Evolutionary conservation across 92 coral and sea anemone species (phyloP).

Genomic region (Epizoanthus rinbou): DNA sequence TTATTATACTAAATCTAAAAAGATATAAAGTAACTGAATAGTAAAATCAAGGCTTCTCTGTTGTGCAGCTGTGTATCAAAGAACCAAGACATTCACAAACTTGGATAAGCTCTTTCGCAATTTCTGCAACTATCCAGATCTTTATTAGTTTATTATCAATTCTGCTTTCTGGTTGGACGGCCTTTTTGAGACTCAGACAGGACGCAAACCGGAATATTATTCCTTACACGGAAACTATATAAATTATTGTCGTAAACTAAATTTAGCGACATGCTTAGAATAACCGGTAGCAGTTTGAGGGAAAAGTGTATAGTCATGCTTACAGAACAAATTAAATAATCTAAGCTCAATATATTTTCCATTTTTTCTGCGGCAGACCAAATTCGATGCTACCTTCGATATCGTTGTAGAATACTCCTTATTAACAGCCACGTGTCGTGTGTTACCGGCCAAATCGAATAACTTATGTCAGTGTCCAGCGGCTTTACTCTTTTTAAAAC

Average conservation of each 20-base stretch:
- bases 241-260: conserved; percentile 26
- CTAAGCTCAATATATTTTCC: not conserved
- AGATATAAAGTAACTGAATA: not conserved
- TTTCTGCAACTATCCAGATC: too few species aligned
- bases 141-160: too few species aligned
- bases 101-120: too few species aligned
- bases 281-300: not conserved
- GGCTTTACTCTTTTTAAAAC: conserved; percentile 13
- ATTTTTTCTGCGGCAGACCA: not conserved
- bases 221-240: not conserved
- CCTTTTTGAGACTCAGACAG: too few species aligned
- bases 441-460: not conserved
- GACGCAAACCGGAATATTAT: too few species aligned
- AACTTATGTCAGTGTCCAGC: not conserved
- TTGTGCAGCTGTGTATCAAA: too few species aligned
- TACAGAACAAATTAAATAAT: not conserved
- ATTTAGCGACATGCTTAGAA: not conserved
- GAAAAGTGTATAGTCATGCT: conserved; percentile 24
- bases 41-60: too few species aligned
- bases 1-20: not conserved
- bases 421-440: conserved; percentile 28
- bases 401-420: not conserved
- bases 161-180: too few species aligned
- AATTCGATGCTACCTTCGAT: not conserved
- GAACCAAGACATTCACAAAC: too few species aligned